These are phyloP conservation scores for Zosterops japonicus DNA, from an alignment of 2,113 vertebrate species.

Conservation along the genomic window DNA sequence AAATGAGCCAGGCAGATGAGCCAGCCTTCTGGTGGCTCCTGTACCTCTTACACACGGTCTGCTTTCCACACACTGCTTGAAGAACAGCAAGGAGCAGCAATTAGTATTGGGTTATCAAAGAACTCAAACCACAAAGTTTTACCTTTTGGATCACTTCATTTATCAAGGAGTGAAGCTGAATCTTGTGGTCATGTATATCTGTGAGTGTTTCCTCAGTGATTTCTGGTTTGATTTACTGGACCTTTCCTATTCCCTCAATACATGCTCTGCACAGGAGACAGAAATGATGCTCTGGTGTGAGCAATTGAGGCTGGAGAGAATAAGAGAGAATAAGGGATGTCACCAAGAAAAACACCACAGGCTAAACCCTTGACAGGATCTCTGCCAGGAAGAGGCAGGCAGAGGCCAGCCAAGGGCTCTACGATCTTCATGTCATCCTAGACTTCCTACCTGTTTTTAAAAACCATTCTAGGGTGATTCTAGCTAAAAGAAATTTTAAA, in stretches of 20 bases:
- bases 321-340: background rate
- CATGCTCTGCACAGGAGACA: background rate
- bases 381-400: background rate
- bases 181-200: background rate
- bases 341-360: background rate
- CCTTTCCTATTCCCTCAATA: background rate
- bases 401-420: background rate
- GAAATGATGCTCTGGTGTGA: background rate
- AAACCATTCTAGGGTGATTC: background rate
- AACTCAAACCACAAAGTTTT: background rate
- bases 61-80: background rate
- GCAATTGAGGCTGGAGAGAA: background rate
- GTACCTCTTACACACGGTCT: background rate
- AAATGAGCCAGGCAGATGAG: conserved; percentile 23
- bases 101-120: background rate
- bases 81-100: background rate
- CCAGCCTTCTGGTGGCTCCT: background rate
- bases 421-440: background rate
- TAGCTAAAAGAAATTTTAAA: background rate
- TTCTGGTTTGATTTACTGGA: background rate
- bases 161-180: background rate
- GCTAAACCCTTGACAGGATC: background rate
- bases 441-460: background rate
- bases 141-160: background rate
- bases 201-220: background rate